Evolutionary conservation across 2,888 invertebrate species (phyloP), one percentile per base, ranked within the genome.

Genomic region (Pecten maximus): DNA sequence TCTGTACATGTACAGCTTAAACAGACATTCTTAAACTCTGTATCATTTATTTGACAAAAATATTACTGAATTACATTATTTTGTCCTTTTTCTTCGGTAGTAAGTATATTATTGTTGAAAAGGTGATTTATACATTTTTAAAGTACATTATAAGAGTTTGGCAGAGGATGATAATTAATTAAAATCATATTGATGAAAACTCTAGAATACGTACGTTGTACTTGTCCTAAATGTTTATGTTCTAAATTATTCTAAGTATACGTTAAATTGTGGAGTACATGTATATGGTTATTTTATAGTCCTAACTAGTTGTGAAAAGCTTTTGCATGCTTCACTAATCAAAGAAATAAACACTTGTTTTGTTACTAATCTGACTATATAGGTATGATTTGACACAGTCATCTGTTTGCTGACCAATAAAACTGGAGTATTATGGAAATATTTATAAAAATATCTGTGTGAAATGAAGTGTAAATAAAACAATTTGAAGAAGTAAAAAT

Each of bases 401-500:
- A 60, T 23, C 6, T 60, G 60, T 60, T 60, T 60, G 60, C 23
- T 60, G 60, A 60, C 23, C 23, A 23, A n/a, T n/a, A 23, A 23
- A 23, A 6, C 74, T 28, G 3, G 6, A 74, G 74, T 74, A 74
- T 74, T 74, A 74, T 74, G 8, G 15, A n/a, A 60, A 60, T 44
- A 6, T 60, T 23, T 60, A 60, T 23, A n/a, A 2, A 10, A 23
- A 12, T 74, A 23, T 74, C 8, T 6, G 35, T 74, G 74, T 74
- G 74, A 74, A 74, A 74, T 74, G 28, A 74, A 35, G 74, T 74
- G 74, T 74, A 74, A 74, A 74, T 74, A 74, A 74, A 74, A 74
- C 35, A 28, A 35, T 12, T 74, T 74, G 35, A 28, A 74, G 6
- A 35, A 74, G 8, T 19, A 74, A 74, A 74, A 74, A 6, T 74